A percentile compares a stretch with the other conserved stretches of the same genome.
phyloP scores from a whole-genome alignment of 2,888 invertebrate genomes.

The Ectobius pallidus region DNA sequence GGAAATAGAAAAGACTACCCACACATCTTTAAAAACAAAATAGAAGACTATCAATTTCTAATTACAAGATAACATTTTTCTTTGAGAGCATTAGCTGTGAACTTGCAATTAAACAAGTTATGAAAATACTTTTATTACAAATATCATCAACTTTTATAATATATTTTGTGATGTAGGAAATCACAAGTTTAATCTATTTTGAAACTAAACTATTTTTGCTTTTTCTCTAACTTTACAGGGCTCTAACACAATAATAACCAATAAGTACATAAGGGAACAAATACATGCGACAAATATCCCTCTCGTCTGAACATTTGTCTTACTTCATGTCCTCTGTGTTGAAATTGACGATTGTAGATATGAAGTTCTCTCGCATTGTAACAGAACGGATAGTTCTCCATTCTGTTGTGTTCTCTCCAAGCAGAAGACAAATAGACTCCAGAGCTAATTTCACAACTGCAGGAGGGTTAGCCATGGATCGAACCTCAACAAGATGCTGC shows the following conservation, averaged over 20 bases:
- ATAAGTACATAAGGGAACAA: slow-evolving; percentile 8
- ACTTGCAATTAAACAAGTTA: too few relatives aligned
- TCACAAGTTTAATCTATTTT: too few relatives aligned
- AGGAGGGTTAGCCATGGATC: slow-evolving; percentile 94
- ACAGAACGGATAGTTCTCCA: slow-evolving; percentile 93
- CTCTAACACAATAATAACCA: background rate
- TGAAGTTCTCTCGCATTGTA: slow-evolving; percentile 95
- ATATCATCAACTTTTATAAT: too few relatives aligned
- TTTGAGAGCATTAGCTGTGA: too few relatives aligned
- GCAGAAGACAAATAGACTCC: slow-evolving; percentile 91
- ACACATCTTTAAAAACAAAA: too few relatives aligned
- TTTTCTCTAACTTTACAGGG: slow-evolving; percentile 3
- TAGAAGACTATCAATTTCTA: too few relatives aligned
- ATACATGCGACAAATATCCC: slow-evolving; percentile 17
- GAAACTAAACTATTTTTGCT: background rate
- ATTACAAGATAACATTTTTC: too few relatives aligned
- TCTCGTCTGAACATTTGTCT: slow-evolving; percentile 54
- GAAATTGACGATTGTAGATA: slow-evolving; percentile 93
- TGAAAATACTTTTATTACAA: too few relatives aligned
- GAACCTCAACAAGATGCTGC: slow-evolving; percentile 92
- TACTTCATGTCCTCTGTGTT: slow-evolving; percentile 92
- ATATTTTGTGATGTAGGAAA: too few relatives aligned
- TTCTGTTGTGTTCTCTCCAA: slow-evolving; percentile 88
- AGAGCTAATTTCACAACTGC: slow-evolving; percentile 90
- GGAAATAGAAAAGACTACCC: too few relatives aligned